Evolutionary conservation across 2,113 vertebrate species (phyloP), one percentile per base, ranked within the genome.

Genomic region (Brevimyrus niger): DNA sequence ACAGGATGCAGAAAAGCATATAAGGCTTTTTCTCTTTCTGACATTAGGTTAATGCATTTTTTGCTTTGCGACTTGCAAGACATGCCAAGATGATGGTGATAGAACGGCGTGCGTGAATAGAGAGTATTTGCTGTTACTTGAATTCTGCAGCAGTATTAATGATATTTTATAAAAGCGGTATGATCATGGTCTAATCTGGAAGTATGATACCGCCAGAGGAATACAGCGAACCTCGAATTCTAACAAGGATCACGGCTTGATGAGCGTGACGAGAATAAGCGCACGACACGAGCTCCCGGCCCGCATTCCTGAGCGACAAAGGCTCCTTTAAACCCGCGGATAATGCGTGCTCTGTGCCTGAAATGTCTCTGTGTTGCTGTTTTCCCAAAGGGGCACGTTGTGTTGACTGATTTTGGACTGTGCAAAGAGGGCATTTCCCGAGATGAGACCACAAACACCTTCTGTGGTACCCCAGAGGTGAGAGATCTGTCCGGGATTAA

Each of bases 401-500:
- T 99, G 91, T 95, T 99, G 96, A 99, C 98, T 27, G 98, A 99
- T 95, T 99, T 99, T 92, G 98, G 98, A 87, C 96, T 99, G 93
- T 99, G 98, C 95, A 99, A 99, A 95, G 98, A 99, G 95, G 98
- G 98, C 93, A 98, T 99, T 94, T 97, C 98, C 91, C 98, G 93
- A 93, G 97, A 97, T 42, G 98, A 99, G 89, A 99, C 98, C 76
- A 99, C 98, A 0, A 96, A 96, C 88, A 99, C 98, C 35, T 99
- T 99, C 92, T 99, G 98, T 95, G 98, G 98, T 69, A 99, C 98
- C 88, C 98, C 98, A 90, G 98, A 99, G 96, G 98, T 99, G 96
- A 91, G 92, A 19, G 44, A 44, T 47, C 42, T 9, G 42, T 35
- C 13, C 46, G 8, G 80, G 47, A 44, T 83, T 13, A 44, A 42